Base-by-base conservation (phyloP, 2,888 invertebrate genomes). In the Lapara coniferarum region DNA sequence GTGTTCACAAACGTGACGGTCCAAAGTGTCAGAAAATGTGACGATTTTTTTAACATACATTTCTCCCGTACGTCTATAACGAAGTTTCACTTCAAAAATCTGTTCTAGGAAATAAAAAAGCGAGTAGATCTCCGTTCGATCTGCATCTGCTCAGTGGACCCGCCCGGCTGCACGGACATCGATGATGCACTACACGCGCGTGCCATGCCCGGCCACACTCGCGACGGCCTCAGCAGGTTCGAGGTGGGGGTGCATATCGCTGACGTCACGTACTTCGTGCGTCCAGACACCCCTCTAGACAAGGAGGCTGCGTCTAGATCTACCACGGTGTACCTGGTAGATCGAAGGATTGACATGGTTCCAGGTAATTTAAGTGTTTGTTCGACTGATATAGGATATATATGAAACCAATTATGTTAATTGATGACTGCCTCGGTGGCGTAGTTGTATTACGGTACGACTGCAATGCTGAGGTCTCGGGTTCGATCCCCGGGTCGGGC, bases 131-230 rank as follows among this genome's bases (percentile, higher is more conserved):
- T 99, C 0, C 96, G 99, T 13, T 95, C 97, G 69, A 86, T 98
- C 5, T 96, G 96, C 80, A 96, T 99, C 58, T 99, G 99, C 83
- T 99, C 98, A 0, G 99, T 99, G 0, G 99, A 99, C 94, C 99
- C 99, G 3, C 98, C 98, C 0, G 99, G 99, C 0, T 99, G 99
- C 87, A 99, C 99, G 0, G 99, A 99, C 87, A 99, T 99, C 74
- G 99, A 99, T 85, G 99, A 99, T 88, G 99, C 99, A 0, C 90
- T 99, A 2, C 99, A 99, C 89, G 99, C 98, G 79, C 94, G 96
- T 25, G 90, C 94, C 55, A 89, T 98, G 30, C 93, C 95, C 0
- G 96, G 96, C 82, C 96, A 53, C 14, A 84, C 88, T 0, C 25
- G 69, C 0, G 78, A 83, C 57, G 90, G 89, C 0, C 80, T 87